Base-by-base conservation (phyloP, 1,140 invertebrate genomes). In the Xylocopa sonorina region DNA sequence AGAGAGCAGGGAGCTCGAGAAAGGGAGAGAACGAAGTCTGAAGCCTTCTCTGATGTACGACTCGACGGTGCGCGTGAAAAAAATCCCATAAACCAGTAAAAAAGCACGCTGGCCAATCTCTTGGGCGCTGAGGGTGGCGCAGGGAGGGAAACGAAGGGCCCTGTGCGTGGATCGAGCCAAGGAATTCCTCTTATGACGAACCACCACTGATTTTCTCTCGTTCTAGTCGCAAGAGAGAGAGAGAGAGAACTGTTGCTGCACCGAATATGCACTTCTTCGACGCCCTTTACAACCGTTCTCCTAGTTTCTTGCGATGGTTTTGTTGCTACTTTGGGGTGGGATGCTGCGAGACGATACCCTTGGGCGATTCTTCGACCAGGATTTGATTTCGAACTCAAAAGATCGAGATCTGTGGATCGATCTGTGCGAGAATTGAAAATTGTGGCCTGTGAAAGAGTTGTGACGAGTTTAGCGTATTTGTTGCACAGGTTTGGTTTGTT, bases 1-100 rank as follows among this genome's bases (percentile, higher is more conserved):
- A 27, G 51, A 79, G 68, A 41, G 68, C 46, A 43, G 41, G 41
- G 41, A n/a, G 18, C 14, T 64, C 57, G 32, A 77, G 75, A 58
- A 63, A 81, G 83, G 84, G 73, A 81, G 71, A 82, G 82, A 85
- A 60, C 64, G 79, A 83, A 89, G 88, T 89, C 88, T n/a, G n/a
- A n/a, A 89, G 87, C 80, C 86, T 81, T 82, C 86, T 88, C 90
- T 92, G 91, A 92, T 91, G 91, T 92, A 92, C 90, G 91, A 92
- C 91, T 92, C 78, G 88, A 81, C 88, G 78, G 87, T 88, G 81
- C 88, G 90, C 91, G 91, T 91, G 91, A 92, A 93, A 93, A 93
- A 92, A 93, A 92, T 92, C 91, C 90, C 92, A 92, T 93, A 93
- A 93, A 92, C 89, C 91, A 92, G 91, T 92, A 92, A 92, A 93